Evolutionary conservation across 2,888 invertebrate genomes (phyloP).

Genomic region (Trachelus stipa): DNA sequence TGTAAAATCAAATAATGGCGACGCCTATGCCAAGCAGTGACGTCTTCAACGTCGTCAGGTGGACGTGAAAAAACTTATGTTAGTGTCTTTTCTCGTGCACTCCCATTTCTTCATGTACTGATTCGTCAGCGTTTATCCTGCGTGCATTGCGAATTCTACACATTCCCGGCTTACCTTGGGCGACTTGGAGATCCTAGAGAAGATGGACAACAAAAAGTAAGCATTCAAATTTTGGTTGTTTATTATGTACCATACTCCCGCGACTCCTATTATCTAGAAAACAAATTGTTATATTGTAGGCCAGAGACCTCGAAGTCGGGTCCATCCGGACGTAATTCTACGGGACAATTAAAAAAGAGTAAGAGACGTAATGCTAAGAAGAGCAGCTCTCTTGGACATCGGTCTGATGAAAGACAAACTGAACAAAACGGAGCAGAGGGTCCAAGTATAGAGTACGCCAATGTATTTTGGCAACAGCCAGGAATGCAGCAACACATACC

Average conservation of each 20-base stretch:
- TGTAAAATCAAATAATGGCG: neutral
- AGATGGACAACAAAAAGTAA: slow-evolving; percentile 7
- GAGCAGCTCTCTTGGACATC: slow-evolving; percentile 22
- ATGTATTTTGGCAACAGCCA: slow-evolving; percentile 52
- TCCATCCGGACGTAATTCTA: slow-evolving; percentile 4
- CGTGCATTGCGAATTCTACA: neutral
- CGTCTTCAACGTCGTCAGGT: neutral
- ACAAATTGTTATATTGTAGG: neutral
- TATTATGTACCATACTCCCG: neutral
- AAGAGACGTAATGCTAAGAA: slow-evolving; percentile 8
- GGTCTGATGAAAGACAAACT: slow-evolving; percentile 33
- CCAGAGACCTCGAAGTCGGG: slow-evolving; percentile 2
- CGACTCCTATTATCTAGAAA: neutral
- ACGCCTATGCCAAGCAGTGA: neutral
- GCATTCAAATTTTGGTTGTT: neutral
- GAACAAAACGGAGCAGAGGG: slow-evolving; percentile 30
- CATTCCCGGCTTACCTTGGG: neutral
- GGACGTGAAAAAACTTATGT: neutral
- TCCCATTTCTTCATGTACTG: neutral
- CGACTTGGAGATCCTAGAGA: neutral
- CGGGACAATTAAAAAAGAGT: neutral
- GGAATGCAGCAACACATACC: slow-evolving; percentile 38
- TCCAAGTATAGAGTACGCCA: slow-evolving; percentile 46
- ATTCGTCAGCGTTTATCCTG: neutral
- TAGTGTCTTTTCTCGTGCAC: neutral